Evolutionary conservation across 2,113 vertebrate species (phyloP).

Genomic region (Morone saxatilis): DNA sequence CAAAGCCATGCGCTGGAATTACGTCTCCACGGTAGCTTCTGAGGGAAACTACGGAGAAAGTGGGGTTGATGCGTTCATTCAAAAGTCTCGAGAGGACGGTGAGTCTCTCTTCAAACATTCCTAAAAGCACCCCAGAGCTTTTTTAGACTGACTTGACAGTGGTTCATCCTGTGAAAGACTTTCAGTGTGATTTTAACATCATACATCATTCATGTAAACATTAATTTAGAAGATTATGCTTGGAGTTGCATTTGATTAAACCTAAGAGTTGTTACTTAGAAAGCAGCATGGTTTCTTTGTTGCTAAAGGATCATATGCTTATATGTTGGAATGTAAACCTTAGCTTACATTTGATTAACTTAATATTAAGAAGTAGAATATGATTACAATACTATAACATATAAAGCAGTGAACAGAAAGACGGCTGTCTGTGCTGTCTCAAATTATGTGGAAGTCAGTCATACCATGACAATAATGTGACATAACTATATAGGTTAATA

Average conservation of each 20-base stretch:
- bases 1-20: conserved; percentile 96
- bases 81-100: conserved; percentile 96
- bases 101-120: conserved; percentile 76
- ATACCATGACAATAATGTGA: background rate
- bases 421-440: background rate
- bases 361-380: background rate
- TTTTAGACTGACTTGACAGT: conserved; percentile 16
- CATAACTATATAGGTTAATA: background rate
- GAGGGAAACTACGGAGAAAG: conserved; percentile 97
- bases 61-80: conserved; percentile 95
- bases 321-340: background rate
- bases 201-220: too few relatives aligned
- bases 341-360: background rate
- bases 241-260: background rate
- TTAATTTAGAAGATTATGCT: too few relatives aligned
- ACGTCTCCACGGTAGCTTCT: conserved; percentile 95
- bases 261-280: background rate
- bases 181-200: too few relatives aligned
- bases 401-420: background rate
- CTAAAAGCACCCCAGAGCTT: background rate
- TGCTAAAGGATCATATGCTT: background rate
- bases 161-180: background rate
- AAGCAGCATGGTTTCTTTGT: background rate
- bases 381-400: background rate
- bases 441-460: background rate